Evolutionary conservation across 2,113 vertebrate genomes (phyloP), one percentile per base, ranked within the genome.

Genomic region (Boulengerochromis microlepis): DNA sequence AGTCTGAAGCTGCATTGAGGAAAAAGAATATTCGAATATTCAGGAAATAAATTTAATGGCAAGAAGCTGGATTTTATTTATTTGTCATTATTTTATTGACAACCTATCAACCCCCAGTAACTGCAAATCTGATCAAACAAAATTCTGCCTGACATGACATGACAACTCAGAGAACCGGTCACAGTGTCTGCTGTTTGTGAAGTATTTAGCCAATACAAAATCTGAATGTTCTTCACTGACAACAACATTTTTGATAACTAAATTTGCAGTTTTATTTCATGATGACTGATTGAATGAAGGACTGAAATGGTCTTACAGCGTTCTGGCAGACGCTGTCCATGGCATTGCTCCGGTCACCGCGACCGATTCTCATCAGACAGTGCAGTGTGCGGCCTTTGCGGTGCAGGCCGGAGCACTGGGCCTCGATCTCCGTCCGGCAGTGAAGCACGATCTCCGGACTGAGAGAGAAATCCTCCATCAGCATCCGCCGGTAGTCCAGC

Each of bases 391-490:
- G 97, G 0, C 98, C 98, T 16, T 99, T 99, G 2, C 98, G 97
- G 38, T 99, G 98, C 38, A 99, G 96, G 7, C 98, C 98, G 0
- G 98, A 99, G 94, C 98, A 99, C 90, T 98, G 98, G 13, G 97
- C 96, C 38, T 99, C 98, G 1, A 99, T 99, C 94, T 99, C 98
- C 0, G 96, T 96, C 0, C 98, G 97, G 94, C 98, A 99, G 93
- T 98, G 98, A 18, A 99, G 97, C 93, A 99, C 98, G 86, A 99
- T 99, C 90, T 99, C 98, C 0, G 98, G 98, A 91, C 98, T 99
- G 92, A 99, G 93, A 0, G 98, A 99, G 92, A 98, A 99, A 94
- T 99, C 98, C 85, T 99, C 98, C 98, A 99, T 99, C 86, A 99
- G 94, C 98, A 99, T 99, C 88, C 98, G 97, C 19, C 98, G 94